phyloP scores from a whole-genome alignment of 1,140 invertebrate genomes.

The Drosophila setifemur region DNA sequence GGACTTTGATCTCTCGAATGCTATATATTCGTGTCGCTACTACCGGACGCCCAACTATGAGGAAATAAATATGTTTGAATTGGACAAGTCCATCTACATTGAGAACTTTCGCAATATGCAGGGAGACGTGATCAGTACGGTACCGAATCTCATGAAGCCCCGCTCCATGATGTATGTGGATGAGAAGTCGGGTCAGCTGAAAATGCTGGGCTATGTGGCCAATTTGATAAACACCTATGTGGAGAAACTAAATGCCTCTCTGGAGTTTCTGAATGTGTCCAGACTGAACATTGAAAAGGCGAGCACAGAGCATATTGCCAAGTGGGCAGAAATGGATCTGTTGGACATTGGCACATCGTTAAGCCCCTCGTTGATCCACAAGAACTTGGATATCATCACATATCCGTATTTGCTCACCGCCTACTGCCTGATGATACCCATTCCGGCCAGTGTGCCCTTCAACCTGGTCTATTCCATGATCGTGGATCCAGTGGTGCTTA shows the following conservation, averaged over 20 bases:
- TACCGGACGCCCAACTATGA: slow-evolving; percentile 27
- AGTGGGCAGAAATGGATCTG: neutral
- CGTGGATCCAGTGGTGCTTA: slow-evolving; percentile 25
- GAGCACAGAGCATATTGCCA: neutral
- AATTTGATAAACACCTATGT: slow-evolving; percentile 35
- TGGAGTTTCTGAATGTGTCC: slow-evolving; percentile 1
- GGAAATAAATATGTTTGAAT: neutral
- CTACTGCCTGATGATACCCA: slow-evolving; percentile 57
- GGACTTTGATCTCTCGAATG: neutral
- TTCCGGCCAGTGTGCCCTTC: slow-evolving; percentile 39
- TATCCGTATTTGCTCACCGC: slow-evolving; percentile 48
- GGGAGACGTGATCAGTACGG: slow-evolving; percentile 18
- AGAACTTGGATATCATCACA: neutral
- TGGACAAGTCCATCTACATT: slow-evolving; percentile 29
- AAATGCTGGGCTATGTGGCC: slow-evolving; percentile 47
- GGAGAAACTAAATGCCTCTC: slow-evolving; percentile 44
- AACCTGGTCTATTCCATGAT: slow-evolving; percentile 45
- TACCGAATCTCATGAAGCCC: slow-evolving; percentile 32
- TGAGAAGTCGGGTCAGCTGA: neutral
- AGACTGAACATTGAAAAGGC: neutral
- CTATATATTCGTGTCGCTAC: slow-evolving; percentile 40
- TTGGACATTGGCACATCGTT: slow-evolving; percentile 46
- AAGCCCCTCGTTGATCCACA: neutral
- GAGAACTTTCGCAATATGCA: slow-evolving; percentile 58
- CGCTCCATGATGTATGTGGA: slow-evolving; percentile 39